Base-by-base conservation (phyloP, 2,888 invertebrate genomes). In the Glaucopsyche alexis region DNA sequence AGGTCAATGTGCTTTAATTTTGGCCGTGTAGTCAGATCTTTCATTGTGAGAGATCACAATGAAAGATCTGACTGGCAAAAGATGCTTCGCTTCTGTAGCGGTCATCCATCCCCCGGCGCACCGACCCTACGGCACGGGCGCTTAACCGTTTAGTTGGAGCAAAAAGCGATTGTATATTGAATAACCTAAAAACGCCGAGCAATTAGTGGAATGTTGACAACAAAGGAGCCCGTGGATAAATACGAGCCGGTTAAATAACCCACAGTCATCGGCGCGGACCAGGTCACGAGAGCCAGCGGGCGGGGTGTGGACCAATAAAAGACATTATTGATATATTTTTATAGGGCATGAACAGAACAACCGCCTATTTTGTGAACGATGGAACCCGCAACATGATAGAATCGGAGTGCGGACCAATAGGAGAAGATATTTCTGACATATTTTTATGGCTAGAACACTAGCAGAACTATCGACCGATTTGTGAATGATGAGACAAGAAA, bases 191-290 rank as follows among this genome's bases (percentile, higher is more conserved):
- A 78, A 76, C 73, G 69, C 19, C 60, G 29, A 65, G 75, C 76
- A 77, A 77, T 78, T 78, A 78, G 74, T 73, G 72, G 76, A 77
- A 77, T 72, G 76, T 60, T 71, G 74, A 71, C 74, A 75, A 78
- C 78, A 77, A 77, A 77, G 76, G 77, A 49, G 73, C 45, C 66
- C 76, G 70, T 42, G 74, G 55, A 55, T 71, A 72, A 76, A 74
- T 73, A 71, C 71, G 52, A 14, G 42, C 66, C 72, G 52, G 70
- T 72, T 66, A 74, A 72, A 75, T 67, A 69, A 16, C 42, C 52
- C 72, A 49, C 70, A 55, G 73, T 75, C 75, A 76, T 71, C 55
- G 40, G 19, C 11, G n/a, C 0, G 45, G 42, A 0, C 6, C 14
- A 64, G 16, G 72, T 5, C 47, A 73, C 4, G 45, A 11, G 72